Base-by-base conservation (phyloP, 2,888 invertebrate genomes). In the Desoria tigrina region DNA sequence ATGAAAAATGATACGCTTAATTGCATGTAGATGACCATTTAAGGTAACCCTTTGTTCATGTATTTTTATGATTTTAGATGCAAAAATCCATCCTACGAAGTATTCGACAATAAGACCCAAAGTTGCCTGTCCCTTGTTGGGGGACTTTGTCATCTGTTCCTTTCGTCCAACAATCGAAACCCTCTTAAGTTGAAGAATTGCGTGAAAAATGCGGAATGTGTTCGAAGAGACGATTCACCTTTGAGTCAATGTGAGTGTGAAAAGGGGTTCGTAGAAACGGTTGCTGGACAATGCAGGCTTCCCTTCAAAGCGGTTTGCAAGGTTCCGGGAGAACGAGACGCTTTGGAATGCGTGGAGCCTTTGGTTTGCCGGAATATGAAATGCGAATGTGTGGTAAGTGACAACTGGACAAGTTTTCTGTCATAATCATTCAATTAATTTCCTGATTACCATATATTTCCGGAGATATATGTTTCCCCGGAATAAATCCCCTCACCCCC, bases 51-150 rank as follows among this genome's bases (percentile, higher is more conserved):
- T n/a, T n/a, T n/a, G n/a, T n/a, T n/a, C n/a, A n/a, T n/a, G n/a
- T n/a, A n/a, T n/a, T n/a, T n/a, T n/a, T n/a, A n/a, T n/a, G n/a
- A n/a, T n/a, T n/a, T n/a, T 37, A 69, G 69, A 58, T 72, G 72
- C 63, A 66, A 69, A 50, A 72, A 72, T 63, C 72, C 72, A 14
- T 66, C 66, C 6, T 72, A 72, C 32, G 69, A 72, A 42, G 27
- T 72, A 24, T 72, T 67, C 37, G 72, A 72, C 59, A 66, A 60
- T 27, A 65, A 54, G 24, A 63, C 67, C 4, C 65, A 57, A 16
- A 56, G 66, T 18, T 72, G 72, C 42, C 27, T 72, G 18, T 61
- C 63, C 42, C 54, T 72, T 24, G 69, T 72, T 2, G 72, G 72
- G 4, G 69, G 69, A 24, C 61, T 69, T 21, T 72, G 72, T 32